Conservation (phyloP, 2,888 invertebrate genomes). For the Drosophila macrothrix region DNA sequence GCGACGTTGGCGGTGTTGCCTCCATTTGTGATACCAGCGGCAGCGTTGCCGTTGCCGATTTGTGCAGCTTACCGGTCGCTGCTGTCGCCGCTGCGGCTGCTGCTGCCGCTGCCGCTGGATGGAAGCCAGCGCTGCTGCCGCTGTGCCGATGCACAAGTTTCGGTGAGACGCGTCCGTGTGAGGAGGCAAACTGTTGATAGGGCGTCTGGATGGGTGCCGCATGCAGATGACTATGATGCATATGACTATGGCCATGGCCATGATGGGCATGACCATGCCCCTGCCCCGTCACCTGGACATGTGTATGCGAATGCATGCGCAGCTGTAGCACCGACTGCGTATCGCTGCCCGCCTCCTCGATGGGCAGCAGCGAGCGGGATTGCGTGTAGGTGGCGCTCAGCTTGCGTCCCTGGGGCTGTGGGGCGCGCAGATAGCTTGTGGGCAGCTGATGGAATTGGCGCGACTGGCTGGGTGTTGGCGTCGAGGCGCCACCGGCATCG, state of each 20-base stretch:
- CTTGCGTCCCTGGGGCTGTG: constrained; percentile 83
- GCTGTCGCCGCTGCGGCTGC: constrained; percentile 12
- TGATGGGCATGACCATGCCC: constrained; percentile 62
- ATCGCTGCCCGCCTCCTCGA: constrained; percentile 81
- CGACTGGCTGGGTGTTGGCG: constrained; percentile 83
- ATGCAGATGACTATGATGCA: constrained; percentile 47
- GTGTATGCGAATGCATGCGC: constrained; percentile 76
- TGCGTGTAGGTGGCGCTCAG: constrained; percentile 85
- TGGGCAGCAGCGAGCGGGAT: constrained; percentile 85
- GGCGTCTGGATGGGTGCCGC: constrained; percentile 51
- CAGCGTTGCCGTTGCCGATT: constrained; percentile 85
- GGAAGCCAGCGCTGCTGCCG: constrained; percentile 82
- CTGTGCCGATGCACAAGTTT: constrained; percentile 83
- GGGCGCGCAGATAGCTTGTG: constrained; percentile 85
- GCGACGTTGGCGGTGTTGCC: constrained; percentile 83
- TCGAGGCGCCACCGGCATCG: constrained; percentile 81
- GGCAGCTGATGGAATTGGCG: constrained; percentile 87
- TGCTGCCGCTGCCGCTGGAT: constrained; percentile 60
- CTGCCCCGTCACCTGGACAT: constrained; percentile 64
- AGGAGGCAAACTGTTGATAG: constrained; percentile 73
- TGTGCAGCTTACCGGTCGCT: constrained; percentile 74
- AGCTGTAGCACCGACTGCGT: constrained; percentile 81
- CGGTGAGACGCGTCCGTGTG: constrained; percentile 81
- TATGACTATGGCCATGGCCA: constrained; percentile 61
- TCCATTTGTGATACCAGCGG: constrained; percentile 84